A percentile compares a stretch with the other conserved stretches of the same genome.
phyloP scores from a whole-genome alignment of 2,888 invertebrate genomes.

The Lapara coniferarum region DNA sequence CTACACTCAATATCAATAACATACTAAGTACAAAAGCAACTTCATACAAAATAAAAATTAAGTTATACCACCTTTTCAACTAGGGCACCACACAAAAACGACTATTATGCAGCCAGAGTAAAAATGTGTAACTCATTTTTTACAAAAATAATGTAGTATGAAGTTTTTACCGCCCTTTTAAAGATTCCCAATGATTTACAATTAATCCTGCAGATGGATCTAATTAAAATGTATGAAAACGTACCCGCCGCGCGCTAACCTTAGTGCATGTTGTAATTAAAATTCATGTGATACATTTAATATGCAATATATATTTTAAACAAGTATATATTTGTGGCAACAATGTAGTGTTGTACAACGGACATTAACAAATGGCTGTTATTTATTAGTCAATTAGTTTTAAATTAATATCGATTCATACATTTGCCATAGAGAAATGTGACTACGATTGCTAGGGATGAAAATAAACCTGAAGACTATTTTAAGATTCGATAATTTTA shows the following conservation, averaged over 20 bases:
- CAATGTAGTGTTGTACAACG: slow-evolving; percentile 11
- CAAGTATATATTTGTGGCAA: slow-evolving; percentile 18
- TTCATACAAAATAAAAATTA: too few species aligned
- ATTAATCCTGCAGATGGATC: neutral
- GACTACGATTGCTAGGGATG: slow-evolving; percentile 12
- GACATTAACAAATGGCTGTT: slow-evolving; percentile 17
- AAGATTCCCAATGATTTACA: neutral
- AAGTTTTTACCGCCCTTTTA: neutral
- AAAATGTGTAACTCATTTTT: too few species aligned
- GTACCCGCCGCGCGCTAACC: slow-evolving; percentile 9
- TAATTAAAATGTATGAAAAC: slow-evolving; percentile 15
- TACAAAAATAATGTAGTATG: too few species aligned
- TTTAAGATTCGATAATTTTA: slow-evolving; percentile 14
- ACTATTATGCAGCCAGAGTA: too few species aligned
- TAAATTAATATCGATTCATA: slow-evolving; percentile 9
- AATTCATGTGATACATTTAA: slow-evolving; percentile 14
- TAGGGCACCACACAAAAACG: too few species aligned
- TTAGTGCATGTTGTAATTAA: slow-evolving; percentile 19
- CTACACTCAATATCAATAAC: too few species aligned
- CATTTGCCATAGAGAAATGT: slow-evolving; percentile 30
- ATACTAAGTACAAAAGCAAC: too few species aligned
- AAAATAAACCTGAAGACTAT: slow-evolving; percentile 4
- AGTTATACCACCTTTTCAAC: too few species aligned
- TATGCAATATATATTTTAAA: slow-evolving; percentile 18
- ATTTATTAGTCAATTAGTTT: slow-evolving; percentile 18